Evolutionary conservation across 1,140 invertebrate species (phyloP).

Genomic region (Euura lappo): DNA sequence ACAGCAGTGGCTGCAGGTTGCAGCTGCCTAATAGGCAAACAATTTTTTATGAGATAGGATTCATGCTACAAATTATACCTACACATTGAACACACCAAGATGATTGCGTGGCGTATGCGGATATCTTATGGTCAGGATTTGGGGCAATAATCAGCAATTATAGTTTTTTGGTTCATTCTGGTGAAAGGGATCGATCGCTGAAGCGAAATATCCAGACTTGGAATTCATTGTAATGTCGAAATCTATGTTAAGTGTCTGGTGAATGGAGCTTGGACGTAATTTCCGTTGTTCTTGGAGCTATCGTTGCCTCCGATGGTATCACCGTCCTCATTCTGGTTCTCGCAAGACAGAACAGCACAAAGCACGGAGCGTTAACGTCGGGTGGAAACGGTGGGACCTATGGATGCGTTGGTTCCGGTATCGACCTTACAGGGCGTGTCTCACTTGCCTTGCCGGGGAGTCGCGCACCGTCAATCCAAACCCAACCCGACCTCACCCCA

Average conservation of each 20-base stretch:
- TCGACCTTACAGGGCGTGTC: slow-evolving; percentile 48
- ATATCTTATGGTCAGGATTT: no score
- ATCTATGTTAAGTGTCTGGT: not conserved
- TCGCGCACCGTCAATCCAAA: slow-evolving; percentile 40
- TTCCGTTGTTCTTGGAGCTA: not conserved
- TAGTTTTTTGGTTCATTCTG: no score
- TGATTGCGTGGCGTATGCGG: no score
- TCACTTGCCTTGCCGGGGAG: slow-evolving; percentile 37
- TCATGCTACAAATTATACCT: no score
- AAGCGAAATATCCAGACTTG: no score
- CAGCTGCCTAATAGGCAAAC: no score
- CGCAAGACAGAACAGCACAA: not conserved
- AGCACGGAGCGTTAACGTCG: slow-evolving; percentile 1
- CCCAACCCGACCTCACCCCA: slow-evolving; percentile 15
- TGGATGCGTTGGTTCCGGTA: slow-evolving; percentile 45
- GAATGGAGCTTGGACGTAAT: slow-evolving; percentile 10
- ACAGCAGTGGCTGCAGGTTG: no score
- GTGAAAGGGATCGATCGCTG: no score
- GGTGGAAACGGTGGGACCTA: slow-evolving; percentile 14
- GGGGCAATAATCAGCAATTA: no score
- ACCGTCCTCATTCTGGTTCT: slow-evolving; percentile 1
- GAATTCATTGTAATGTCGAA: not conserved
- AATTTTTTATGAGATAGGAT: no score
- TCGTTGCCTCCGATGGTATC: slow-evolving; percentile 11
- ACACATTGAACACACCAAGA: no score